A percentile compares a stretch with the other conserved stretches of the same genome.
These are phyloP conservation scores for Macropus fuliginosus DNA, from an alignment of 2,797 vertebrate species.

Conservation along the genomic window DNA sequence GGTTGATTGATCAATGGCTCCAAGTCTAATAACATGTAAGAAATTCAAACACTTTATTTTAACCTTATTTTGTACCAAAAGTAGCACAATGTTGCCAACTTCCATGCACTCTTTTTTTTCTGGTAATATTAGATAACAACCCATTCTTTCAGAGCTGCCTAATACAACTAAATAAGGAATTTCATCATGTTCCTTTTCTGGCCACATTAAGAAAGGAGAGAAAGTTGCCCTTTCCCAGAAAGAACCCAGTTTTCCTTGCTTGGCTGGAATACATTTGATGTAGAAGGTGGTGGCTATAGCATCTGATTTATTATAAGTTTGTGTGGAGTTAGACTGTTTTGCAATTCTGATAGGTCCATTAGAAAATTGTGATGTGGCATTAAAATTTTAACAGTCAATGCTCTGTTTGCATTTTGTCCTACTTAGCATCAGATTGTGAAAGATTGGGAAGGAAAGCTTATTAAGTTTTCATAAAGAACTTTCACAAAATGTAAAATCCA, in stretches of 20 bases:
- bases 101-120: neutral
- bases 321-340: constrained; percentile 78
- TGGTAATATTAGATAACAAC: neutral
- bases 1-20: neutral
- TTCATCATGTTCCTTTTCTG: neutral
- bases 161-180: neutral
- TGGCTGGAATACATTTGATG: constrained; percentile 75
- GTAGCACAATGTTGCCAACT: neutral
- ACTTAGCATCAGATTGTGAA: constrained; percentile 73
- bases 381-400: constrained; percentile 80
- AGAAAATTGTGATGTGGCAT: constrained; percentile 82
- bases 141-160: neutral
- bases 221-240: neutral
- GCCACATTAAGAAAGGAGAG: neutral
- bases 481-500: constrained; percentile 67
- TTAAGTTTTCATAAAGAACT: constrained; percentile 76
- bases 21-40: neutral
- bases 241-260: constrained; percentile 72
- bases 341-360: constrained; percentile 84
- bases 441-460: constrained; percentile 73
- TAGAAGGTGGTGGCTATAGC: constrained; percentile 72
- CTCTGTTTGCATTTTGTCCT: constrained; percentile 81
- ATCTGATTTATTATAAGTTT: constrained; percentile 82
- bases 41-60: neutral
- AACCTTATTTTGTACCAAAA: neutral